These are phyloP conservation scores for Callyntrura guangdongensis DNA, from an alignment of 2,888 invertebrate species.

Conservation along the genomic window DNA sequence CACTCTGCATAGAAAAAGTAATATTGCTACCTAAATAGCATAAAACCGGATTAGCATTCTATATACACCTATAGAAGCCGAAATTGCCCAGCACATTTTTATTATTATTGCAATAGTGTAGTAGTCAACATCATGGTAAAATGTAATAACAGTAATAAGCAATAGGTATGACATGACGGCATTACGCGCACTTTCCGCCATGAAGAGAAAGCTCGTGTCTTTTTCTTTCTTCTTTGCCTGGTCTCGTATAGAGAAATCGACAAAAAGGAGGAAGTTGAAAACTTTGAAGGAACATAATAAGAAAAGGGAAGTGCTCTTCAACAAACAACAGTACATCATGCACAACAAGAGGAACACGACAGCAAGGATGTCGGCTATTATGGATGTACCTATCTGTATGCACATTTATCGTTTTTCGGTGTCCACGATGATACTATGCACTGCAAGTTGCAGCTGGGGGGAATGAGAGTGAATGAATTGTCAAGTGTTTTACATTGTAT, in stretches of 20 bases:
- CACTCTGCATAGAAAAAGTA: too few species aligned
- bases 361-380: background rate
- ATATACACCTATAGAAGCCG: background rate
- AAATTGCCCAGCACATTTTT: background rate
- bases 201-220: background rate
- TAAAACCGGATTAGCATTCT: too few species aligned
- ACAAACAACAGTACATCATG: conserved; percentile 42
- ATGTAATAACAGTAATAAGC: background rate
- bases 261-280: conserved; percentile 22
- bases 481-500: conserved; percentile 33
- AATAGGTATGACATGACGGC: background rate
- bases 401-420: background rate
- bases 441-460: background rate
- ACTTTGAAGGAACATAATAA: background rate
- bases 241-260: background rate
- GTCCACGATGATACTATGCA: background rate
- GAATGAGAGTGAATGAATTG: conserved; percentile 9
- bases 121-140: background rate
- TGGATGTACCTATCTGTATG: background rate
- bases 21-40: too few species aligned
- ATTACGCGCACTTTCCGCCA: background rate
- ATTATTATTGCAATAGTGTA: background rate
- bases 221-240: background rate
- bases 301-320: conserved; percentile 57
- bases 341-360: conserved; percentile 31